A percentile compares a stretch with the other conserved stretches of the same genome.
Conservation (phyloP, 2,888 invertebrate species). For the Phalera bucephala region DNA sequence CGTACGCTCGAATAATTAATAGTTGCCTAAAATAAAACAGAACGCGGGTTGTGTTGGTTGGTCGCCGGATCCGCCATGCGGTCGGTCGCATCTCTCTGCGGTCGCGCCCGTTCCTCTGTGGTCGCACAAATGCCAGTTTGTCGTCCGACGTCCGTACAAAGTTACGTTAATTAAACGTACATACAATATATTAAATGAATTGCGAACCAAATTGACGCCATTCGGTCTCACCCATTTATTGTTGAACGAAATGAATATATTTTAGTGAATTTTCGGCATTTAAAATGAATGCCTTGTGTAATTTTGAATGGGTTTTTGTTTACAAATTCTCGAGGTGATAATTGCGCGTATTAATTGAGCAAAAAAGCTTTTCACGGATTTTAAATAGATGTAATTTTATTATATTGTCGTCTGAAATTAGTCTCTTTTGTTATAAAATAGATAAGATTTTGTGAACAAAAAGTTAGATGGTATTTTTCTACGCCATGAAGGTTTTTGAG, state of each 20-base stretch:
- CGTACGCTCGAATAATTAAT: too few species aligned
- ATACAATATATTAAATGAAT: constrained; percentile 8
- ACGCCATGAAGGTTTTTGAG: too few species aligned
- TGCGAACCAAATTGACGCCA: too few species aligned
- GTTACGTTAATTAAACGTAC: too few species aligned
- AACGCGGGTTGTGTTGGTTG: constrained; percentile 7
- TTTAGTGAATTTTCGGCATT: too few species aligned
- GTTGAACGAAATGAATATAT: too few species aligned
- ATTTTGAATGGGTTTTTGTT: constrained; percentile 8
- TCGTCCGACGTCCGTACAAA: constrained; percentile 6
- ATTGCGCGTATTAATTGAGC: not conserved
- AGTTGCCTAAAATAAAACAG: too few species aligned
- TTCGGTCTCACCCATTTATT: constrained; percentile 10
- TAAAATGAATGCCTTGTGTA: constrained; percentile 18
- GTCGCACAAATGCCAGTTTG: constrained; percentile 17
- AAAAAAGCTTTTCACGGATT: not conserved
- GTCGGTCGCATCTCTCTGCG: too few species aligned
- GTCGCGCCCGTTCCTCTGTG: too few species aligned
- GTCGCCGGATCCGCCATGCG: constrained; percentile 13
- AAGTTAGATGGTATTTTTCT: too few species aligned
- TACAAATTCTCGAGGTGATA: constrained; percentile 4
- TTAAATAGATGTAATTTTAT: not conserved
- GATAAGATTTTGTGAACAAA: too few species aligned
- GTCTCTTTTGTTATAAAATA: too few species aligned
- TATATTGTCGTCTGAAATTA: constrained; percentile 1